These are phyloP conservation scores for Ptyas mucosa DNA, from an alignment of 2,113 vertebrate species.

Conservation along the genomic window DNA sequence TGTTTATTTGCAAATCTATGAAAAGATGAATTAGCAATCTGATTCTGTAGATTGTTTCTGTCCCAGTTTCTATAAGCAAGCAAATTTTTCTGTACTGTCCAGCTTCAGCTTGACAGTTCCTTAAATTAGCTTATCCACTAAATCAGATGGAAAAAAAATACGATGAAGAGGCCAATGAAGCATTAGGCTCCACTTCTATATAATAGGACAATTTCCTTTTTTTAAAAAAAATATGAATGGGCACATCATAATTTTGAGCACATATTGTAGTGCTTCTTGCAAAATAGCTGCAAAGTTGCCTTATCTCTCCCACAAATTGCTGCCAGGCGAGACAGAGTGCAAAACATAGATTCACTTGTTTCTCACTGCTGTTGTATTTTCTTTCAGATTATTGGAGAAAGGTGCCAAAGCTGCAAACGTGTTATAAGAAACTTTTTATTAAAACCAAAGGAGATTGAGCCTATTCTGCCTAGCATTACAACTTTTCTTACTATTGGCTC, in stretches of 20 bases:
- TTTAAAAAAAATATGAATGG: too few species aligned
- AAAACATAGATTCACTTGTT: background rate
- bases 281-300: background rate
- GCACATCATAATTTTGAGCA: background rate
- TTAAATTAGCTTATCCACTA: background rate
- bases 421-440: background rate
- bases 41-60: background rate
- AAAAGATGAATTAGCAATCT: background rate
- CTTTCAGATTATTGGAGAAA: background rate
- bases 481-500: background rate
- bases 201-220: background rate
- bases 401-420: background rate
- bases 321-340: background rate
- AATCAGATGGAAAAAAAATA: background rate
- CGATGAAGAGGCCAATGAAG: background rate
- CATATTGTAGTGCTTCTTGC: background rate
- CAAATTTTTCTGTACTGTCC: background rate
- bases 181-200: background rate
- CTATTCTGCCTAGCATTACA: background rate
- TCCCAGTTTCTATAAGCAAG: background rate
- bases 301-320: background rate
- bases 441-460: background rate
- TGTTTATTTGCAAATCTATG: background rate
- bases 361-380: background rate
- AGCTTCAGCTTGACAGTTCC: background rate